These are phyloP conservation scores for Caenorhabditis wallacei DNA, from an alignment of 2,888 invertebrate species.

Conservation along the genomic window DNA sequence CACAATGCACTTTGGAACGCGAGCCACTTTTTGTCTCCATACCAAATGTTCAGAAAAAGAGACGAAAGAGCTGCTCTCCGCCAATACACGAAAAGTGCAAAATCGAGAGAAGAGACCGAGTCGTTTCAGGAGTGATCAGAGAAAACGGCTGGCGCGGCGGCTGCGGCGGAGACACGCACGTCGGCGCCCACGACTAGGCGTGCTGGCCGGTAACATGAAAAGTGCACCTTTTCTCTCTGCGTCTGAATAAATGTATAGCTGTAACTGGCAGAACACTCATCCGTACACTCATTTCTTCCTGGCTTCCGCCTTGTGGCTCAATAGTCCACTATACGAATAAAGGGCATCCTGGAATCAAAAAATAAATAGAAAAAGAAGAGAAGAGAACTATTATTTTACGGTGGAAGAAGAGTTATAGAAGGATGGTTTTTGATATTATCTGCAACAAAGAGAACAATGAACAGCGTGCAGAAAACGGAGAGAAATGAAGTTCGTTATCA, in stretches of 20 bases:
- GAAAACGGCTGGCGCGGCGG: conserved; percentile 42
- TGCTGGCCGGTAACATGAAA: conserved; percentile 67
- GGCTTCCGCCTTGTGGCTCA: conserved; percentile 35
- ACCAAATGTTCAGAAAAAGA: conserved; percentile 47
- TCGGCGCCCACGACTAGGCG: conserved; percentile 50
- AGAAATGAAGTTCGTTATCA: no score
- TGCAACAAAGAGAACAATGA: no score
- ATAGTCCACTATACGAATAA: background rate
- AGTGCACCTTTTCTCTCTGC: conserved; percentile 58
- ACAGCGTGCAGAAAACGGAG: no score
- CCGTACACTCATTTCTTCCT: conserved; percentile 20
- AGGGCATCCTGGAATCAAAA: background rate
- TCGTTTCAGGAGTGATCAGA: conserved; percentile 4
- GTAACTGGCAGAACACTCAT: conserved; percentile 46
- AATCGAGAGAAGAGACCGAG: conserved; percentile 17
- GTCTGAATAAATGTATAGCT: conserved; percentile 23
- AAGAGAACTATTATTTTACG: background rate
- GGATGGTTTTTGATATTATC: no score
- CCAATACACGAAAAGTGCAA: conserved; percentile 49
- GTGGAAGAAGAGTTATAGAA: no score
- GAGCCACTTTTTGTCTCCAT: conserved; percentile 7
- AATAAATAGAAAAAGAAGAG: background rate
- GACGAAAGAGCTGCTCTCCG: conserved; percentile 27
- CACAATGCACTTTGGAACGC: conserved; percentile 33
- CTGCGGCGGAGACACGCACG: conserved; percentile 46